phyloP scores from a whole-genome alignment of 2,113 vertebrate species.

The Gobio gobio region DNA sequence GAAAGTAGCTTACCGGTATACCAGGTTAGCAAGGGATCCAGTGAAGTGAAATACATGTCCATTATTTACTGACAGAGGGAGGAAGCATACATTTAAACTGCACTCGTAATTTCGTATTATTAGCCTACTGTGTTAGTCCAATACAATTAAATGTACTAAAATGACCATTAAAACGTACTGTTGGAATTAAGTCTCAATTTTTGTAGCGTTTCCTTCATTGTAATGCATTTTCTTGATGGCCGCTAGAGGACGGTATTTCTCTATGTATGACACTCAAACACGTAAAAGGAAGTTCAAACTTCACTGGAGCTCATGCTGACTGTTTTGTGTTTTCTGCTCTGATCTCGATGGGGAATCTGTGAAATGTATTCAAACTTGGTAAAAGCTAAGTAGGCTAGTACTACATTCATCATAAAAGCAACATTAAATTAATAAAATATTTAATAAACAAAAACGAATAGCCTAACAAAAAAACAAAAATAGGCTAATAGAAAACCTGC shows the following conservation, averaged over 20 bases:
- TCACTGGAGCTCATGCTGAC: not conserved
- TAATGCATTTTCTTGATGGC: not conserved
- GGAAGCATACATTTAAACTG: not conserved
- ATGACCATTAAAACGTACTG: not conserved
- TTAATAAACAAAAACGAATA: not conserved
- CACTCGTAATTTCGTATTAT: not conserved
- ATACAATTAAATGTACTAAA: not conserved
- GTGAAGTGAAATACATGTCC: constrained; percentile 12
- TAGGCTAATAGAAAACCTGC: not conserved
- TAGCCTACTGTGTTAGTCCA: not conserved
- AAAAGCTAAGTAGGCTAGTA: not conserved
- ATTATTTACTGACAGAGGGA: not conserved
- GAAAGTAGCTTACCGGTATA: not conserved
- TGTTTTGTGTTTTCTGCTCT: not conserved
- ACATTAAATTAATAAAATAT: not conserved
- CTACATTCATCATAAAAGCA: not conserved
- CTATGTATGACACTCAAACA: not conserved
- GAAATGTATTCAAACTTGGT: not conserved
- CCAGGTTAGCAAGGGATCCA: not conserved
- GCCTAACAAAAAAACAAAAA: not conserved
- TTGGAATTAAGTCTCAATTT: not conserved
- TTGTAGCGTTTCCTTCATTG: not conserved
- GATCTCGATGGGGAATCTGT: not conserved
- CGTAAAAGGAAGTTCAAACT: not conserved
- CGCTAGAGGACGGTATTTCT: not conserved